Evolutionary conservation across 2,888 invertebrate species (phyloP), one percentile per base, ranked within the genome.

Genomic region (Alloplasta piceator): DNA sequence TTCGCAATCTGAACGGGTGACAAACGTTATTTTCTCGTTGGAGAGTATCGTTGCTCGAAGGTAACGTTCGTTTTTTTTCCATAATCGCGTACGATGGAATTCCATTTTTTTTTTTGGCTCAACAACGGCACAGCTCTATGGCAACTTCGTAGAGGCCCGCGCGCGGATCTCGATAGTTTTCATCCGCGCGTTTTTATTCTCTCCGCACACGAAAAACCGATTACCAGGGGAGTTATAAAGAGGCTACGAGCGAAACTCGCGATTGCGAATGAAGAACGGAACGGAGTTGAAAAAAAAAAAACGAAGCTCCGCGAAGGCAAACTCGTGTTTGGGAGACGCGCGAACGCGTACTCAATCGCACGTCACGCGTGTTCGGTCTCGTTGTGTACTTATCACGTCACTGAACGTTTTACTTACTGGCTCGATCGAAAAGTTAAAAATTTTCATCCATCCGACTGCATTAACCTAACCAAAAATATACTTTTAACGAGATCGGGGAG

Each of bases 381-480:
- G 50, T 46, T 36, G 41, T 46, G 55, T 75, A 61, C 68, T 75
- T 14, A 46, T 68, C 75, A 67, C 75, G 5, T 48, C 81, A 86
- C 85, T 85, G 82, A 5, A 68, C 36, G 41, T 56, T 52, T 75
- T 75, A 75, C 75, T 75, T 75, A 75, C 75, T 75, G 52, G 60
- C 61, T 75, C 36, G 73, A 26, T 26, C 26, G 67, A 68, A 52
- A 75, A 41, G 67, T 66, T 61, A 55, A 61, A 61, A 61, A 10
- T 56, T 75, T 75, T 68, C 75, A 52, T 75, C 68, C 68, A 43
- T 68, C 48, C 66, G 75, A 75, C 68, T 67, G 55, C 67, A 75
- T 84, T 84, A 89, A 91, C 91, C 90, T 91, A 91, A 91, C 91
- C 91, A 90, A 90, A 90, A 90, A 89, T 88, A 89, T 86, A 88